A percentile compares a stretch with the other conserved stretches of the same genome.
These are phyloP conservation scores for Strigamia maritima DNA, from an alignment of 2,888 invertebrate species.

Conservation along the genomic window DNA sequence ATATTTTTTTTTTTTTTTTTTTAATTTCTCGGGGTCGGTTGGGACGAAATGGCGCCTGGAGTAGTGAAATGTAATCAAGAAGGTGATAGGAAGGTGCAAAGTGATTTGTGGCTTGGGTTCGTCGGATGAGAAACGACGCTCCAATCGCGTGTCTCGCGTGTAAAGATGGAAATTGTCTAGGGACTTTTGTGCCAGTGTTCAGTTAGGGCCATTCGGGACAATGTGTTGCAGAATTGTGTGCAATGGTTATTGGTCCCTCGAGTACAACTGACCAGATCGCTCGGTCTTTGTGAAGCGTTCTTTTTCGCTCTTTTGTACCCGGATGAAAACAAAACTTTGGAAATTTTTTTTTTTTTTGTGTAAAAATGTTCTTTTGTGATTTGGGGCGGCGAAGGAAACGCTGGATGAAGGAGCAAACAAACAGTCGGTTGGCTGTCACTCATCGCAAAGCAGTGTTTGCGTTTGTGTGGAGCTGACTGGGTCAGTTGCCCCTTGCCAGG, in stretches of 20 bases:
- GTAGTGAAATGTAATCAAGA: not conserved
- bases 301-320: too few species aligned
- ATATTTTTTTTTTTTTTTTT: not conserved
- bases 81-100: not conserved
- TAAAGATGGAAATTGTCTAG: not conserved
- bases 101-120: not conserved
- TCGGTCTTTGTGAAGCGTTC: not conserved
- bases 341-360: not conserved
- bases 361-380: not conserved
- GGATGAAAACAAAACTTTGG: not conserved
- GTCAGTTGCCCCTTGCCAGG: not conserved
- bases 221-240: slow-evolving; percentile 20
- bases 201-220: slow-evolving; percentile 23
- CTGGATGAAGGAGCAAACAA: not conserved
- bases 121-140: not conserved
- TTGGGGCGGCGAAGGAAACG: not conserved
- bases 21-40: too few species aligned
- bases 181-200: not conserved
- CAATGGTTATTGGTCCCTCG: slow-evolving; percentile 12
- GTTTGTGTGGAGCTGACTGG: not conserved
- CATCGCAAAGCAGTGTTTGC: slow-evolving; percentile 15
- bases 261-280: not conserved
- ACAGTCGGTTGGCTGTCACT: not conserved
- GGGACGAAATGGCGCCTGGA: not conserved
- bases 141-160: not conserved